Conservation (phyloP, 2,888 invertebrate species). For the Marronus borbonicus region DNA sequence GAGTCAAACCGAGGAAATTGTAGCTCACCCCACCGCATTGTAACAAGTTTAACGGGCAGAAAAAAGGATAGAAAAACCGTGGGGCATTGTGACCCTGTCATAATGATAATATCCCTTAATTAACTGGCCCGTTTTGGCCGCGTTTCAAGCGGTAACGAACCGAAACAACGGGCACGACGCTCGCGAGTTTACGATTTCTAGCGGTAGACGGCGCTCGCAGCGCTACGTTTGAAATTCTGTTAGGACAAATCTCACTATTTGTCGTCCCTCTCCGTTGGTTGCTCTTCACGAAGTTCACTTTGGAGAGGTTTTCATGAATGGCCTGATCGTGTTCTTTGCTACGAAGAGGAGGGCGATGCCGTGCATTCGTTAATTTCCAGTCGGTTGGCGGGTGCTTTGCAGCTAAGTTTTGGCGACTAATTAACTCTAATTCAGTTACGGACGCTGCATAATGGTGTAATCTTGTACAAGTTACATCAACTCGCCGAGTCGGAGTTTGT, state of each 20-base stretch:
- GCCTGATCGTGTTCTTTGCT: not conserved
- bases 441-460: not conserved
- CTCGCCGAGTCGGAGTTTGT: not conserved
- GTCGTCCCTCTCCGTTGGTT: not conserved
- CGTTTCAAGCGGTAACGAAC: slow-evolving; percentile 25
- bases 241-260: slow-evolving; percentile 5
- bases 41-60: too few relatives aligned
- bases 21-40: too few relatives aligned
- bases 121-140: slow-evolving; percentile 14
- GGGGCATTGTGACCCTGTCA: not conserved
- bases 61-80: too few relatives aligned
- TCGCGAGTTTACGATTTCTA: not conserved
- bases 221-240: slow-evolving; percentile 5
- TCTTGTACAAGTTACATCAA: not conserved
- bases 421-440: slow-evolving; percentile 4
- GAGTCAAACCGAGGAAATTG: too few relatives aligned
- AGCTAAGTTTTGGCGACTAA: not conserved
- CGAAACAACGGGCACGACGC: slow-evolving; percentile 9
- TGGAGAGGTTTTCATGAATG: too few relatives aligned
- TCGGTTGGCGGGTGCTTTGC: not conserved
- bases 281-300: too few relatives aligned
- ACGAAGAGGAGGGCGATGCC: not conserved
- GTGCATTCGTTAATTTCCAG: not conserved
- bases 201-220: not conserved
- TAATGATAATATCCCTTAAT: slow-evolving; percentile 28